Evolutionary conservation across 2,888 invertebrate genomes (phyloP).

Genomic region (Petrolisthes manimaculis): DNA sequence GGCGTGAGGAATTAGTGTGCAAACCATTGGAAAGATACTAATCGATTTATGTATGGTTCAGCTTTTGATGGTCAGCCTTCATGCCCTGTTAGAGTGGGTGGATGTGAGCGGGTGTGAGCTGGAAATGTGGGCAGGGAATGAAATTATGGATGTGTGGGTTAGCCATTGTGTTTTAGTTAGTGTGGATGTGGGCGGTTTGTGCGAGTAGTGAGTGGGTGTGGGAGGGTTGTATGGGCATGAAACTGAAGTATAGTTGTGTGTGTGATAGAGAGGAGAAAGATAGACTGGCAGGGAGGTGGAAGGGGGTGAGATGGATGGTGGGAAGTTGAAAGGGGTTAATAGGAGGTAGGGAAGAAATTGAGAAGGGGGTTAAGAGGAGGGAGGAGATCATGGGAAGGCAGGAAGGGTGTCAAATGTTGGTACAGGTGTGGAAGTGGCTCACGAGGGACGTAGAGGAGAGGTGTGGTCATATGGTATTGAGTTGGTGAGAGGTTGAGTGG

Average conservation of each 20-base stretch:
- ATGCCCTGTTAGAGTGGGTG: neutral
- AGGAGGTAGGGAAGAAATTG: neutral
- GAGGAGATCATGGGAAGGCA: too few relatives aligned
- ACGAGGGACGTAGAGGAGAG: too few relatives aligned
- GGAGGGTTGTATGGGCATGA: neutral
- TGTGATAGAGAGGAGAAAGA: neutral
- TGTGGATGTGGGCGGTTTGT: neutral
- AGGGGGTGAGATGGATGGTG: neutral
- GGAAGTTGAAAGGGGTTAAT: neutral
- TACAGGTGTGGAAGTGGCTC: too few relatives aligned
- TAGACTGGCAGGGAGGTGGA: neutral
- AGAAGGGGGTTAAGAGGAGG: neutral
- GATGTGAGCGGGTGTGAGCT: neutral
- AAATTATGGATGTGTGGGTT: neutral
- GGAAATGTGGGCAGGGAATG: neutral
- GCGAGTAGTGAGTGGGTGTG: neutral
- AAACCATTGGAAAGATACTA: neutral
- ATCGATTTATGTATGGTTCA: neutral
- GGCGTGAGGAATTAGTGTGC: neutral
- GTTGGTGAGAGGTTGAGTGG: too few relatives aligned
- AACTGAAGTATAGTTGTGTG: neutral
- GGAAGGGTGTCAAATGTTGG: too few relatives aligned
- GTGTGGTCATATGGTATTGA: too few relatives aligned
- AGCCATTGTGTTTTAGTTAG: neutral
- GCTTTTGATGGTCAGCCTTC: neutral